phyloP scores from a whole-genome alignment of 2,113 vertebrate genomes.

The Gallinago jamesoni region DNA sequence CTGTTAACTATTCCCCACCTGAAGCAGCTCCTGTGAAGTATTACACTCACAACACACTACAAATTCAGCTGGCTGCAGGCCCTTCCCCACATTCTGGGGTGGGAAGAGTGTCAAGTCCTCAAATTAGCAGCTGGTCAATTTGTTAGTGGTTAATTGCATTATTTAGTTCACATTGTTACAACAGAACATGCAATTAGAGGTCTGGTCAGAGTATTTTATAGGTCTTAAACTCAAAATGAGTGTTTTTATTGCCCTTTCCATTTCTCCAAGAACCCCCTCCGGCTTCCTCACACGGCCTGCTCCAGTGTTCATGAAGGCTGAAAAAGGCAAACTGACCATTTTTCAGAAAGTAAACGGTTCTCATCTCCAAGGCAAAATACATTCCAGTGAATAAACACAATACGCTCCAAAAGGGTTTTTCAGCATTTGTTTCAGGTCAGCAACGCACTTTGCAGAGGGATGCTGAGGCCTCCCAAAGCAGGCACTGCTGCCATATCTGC shows the following conservation, averaged over 20 bases:
- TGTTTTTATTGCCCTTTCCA: neutral
- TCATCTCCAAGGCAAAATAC: conserved; percentile 48
- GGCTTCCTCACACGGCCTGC: neutral
- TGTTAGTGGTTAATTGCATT: conserved; percentile 3
- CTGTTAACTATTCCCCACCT: neutral
- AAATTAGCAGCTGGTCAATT: neutral
- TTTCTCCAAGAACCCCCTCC: neutral
- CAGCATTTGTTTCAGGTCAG: neutral
- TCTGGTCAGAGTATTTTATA: neutral
- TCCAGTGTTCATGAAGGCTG: neutral
- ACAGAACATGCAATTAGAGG: neutral
- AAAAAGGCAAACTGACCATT: conserved; percentile 16
- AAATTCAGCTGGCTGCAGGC: neutral
- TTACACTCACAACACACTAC: neutral
- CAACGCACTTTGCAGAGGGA: neutral
- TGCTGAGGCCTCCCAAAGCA: neutral
- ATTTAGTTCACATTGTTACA: conserved; percentile 2
- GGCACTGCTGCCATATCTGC: neutral
- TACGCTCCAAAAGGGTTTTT: conserved; percentile 14
- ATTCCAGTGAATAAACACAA: conserved; percentile 42
- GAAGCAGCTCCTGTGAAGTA: neutral
- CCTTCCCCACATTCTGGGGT: neutral
- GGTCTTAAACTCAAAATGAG: conserved; percentile 13
- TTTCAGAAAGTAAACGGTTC: neutral
- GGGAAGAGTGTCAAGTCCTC: neutral